Evolutionary conservation across 1,140 invertebrate species (phyloP).

Genomic region (Popillia japonica): DNA sequence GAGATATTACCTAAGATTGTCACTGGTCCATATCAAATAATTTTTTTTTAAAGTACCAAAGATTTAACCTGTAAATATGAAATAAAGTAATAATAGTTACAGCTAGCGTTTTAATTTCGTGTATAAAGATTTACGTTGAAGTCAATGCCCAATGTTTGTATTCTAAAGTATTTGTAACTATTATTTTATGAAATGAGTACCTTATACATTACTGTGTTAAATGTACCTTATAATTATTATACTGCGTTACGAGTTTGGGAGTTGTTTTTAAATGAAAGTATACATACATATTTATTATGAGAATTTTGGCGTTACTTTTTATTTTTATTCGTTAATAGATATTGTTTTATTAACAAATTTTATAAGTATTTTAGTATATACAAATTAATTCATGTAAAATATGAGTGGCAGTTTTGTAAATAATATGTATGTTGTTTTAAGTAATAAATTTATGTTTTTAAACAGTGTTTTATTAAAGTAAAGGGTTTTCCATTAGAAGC

Average conservation of each 20-base stretch:
- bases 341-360: not conserved
- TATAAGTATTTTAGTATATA: constrained; percentile 1
- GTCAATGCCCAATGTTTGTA: not conserved
- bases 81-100: not conserved
- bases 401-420: constrained; percentile 5
- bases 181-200: not conserved
- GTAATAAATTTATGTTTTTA: constrained; percentile 13
- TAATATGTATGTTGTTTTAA: constrained; percentile 20
- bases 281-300: not conserved
- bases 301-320: not conserved
- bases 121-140: not conserved
- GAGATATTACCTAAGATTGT: not conserved
- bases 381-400: constrained; percentile 10
- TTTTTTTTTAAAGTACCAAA: too few relatives aligned
- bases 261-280: not conserved
- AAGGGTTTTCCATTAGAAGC: too few relatives aligned
- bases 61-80: not conserved
- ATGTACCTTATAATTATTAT: constrained; percentile 15
- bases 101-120: not conserved
- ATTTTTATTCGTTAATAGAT: constrained; percentile 12
- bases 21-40: too few relatives aligned
- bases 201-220: not conserved
- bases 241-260: not conserved
- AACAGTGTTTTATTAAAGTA: too few relatives aligned
- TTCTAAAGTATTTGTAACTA: not conserved